Percentiles rank a stretch among this genome's conserved stretches.
Evolutionary conservation across 2,113 vertebrate species (phyloP).

Genomic region (Triplophysa dalaica): DNA sequence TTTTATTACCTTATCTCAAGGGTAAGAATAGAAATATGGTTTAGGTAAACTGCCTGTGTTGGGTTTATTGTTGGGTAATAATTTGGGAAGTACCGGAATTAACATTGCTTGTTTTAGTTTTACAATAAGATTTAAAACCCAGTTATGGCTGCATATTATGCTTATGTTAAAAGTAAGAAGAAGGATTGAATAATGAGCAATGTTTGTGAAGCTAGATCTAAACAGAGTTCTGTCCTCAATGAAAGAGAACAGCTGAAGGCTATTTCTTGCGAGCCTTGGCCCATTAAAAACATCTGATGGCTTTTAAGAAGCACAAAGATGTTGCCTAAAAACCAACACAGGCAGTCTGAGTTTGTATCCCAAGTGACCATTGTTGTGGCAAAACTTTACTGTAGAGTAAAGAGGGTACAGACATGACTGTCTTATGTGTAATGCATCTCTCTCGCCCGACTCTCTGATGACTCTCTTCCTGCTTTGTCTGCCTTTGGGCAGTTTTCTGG

Average conservation of each 20-base stretch:
- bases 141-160: not conserved
- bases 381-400: constrained; percentile 1
- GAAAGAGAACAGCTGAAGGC: constrained; percentile 16
- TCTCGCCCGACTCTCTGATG: not conserved
- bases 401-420: not conserved
- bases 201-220: not conserved
- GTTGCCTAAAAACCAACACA: constrained; percentile 20
- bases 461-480: constrained; percentile 21
- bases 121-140: constrained; percentile 4
- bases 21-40: not conserved
- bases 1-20: not conserved
- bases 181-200: not conserved
- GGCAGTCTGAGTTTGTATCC: not conserved
- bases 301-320: constrained; percentile 20
- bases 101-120: constrained; percentile 18
- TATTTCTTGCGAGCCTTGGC: not conserved
- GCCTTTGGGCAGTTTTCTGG: constrained; percentile 16
- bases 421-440: constrained; percentile 4
- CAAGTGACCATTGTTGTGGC: not conserved
- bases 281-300: constrained; percentile 33
- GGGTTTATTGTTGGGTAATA: not conserved
- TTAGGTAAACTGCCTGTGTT: not conserved
- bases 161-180: not conserved
- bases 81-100: not conserved
- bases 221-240: not conserved